Percentiles rank a stretch among this genome's conserved stretches.
Conservation (phyloP, 35 echinoderm and acorn worm species). For the Nesometra sesokonis region DNA sequence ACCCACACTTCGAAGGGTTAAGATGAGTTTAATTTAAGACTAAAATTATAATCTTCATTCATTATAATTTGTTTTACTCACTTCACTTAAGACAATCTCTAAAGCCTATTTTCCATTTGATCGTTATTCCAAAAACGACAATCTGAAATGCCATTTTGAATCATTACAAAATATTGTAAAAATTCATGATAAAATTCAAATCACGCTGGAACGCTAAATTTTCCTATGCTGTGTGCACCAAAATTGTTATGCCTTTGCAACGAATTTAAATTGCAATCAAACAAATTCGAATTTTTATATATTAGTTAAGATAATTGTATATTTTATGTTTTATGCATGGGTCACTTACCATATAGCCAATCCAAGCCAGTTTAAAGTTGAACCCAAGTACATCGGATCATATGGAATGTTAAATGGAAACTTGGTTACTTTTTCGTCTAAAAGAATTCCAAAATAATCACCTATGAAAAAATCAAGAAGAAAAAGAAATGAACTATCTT, state of each 20-base stretch:
- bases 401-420: conserved; percentile 54
- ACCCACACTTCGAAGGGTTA: no score
- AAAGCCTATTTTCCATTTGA: no score
- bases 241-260: not conserved
- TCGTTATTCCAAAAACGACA: no score
- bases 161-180: not conserved
- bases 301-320: not conserved
- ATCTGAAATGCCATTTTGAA: no score
- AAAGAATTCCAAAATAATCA: conserved; percentile 76
- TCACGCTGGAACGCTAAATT: no score
- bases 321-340: not conserved
- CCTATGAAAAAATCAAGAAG: conserved; percentile 11
- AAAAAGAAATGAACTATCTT: not conserved
- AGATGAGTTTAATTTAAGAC: no score
- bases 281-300: not conserved
- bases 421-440: conserved; percentile 54
- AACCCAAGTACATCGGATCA: conserved; percentile 67
- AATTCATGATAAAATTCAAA: no score
- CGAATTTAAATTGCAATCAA: no score
- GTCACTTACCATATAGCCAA: conserved; percentile 44
- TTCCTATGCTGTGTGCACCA: not conserved
- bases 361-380: conserved; percentile 41
- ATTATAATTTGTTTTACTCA: no score
- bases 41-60: no score
- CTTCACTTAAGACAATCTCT: no score